Conservation (phyloP, 1,140 invertebrate genomes). For the Pogonomyrmex californicus region DNA sequence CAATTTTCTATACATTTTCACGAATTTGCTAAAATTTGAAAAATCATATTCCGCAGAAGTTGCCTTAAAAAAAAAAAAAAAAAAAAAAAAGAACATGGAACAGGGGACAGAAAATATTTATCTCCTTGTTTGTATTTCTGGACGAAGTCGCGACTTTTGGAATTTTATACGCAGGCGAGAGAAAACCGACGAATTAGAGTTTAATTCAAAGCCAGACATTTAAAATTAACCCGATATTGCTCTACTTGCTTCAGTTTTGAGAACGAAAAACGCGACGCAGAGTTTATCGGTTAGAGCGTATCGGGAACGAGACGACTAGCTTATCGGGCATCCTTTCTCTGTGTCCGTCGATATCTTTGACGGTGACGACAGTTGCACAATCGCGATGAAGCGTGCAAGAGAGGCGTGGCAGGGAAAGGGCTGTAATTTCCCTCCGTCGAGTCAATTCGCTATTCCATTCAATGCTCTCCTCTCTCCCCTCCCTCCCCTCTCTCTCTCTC, state of each 20-base stretch:
- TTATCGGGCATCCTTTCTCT: slow-evolving; percentile 27
- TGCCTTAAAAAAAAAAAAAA: not conserved
- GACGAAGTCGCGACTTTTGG: not conserved
- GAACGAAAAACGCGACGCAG: not conserved
- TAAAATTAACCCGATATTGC: not conserved
- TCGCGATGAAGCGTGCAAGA: slow-evolving; percentile 66
- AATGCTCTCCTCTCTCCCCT: slow-evolving; percentile 16
- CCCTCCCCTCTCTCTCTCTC: not conserved
- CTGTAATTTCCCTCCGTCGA: slow-evolving; percentile 65
- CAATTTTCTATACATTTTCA: no score
- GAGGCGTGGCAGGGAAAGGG: slow-evolving; percentile 1
- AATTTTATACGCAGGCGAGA: not conserved
- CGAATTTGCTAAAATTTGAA: no score
- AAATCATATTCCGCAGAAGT: not conserved
- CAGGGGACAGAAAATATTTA: no score
- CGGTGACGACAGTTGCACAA: slow-evolving; percentile 75
- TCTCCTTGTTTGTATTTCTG: not conserved
- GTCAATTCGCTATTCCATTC: slow-evolving; percentile 76
- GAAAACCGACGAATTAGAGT: not conserved
- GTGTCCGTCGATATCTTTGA: slow-evolving; percentile 37
- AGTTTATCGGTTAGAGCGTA: slow-evolving; percentile 27
- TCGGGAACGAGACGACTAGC: slow-evolving; percentile 7
- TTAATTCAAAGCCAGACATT: not conserved
- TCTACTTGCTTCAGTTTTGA: not conserved
- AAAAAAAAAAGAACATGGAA: no score